Conservation (phyloP, 2,888 invertebrate species). For the Chloromyia formosa region DNA sequence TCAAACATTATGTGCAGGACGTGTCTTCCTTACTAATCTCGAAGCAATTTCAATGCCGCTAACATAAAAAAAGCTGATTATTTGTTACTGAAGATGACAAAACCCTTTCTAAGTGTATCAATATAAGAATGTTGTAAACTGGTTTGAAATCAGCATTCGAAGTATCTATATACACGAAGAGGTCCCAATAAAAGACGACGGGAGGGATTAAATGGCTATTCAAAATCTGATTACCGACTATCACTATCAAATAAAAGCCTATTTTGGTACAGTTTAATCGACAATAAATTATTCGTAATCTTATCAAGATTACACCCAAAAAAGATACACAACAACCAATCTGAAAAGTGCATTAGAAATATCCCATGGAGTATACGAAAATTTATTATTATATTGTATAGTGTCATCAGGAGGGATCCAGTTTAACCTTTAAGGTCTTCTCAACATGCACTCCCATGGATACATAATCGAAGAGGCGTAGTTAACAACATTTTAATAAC, state of each 20-base stretch:
- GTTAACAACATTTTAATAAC: conserved; percentile 39
- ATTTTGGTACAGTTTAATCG: conserved; percentile 23
- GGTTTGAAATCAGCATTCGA: too few relatives aligned
- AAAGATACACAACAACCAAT: conserved; percentile 11
- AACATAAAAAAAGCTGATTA: too few relatives aligned
- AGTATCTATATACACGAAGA: too few relatives aligned
- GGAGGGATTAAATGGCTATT: conserved; percentile 24
- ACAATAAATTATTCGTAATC: conserved; percentile 38
- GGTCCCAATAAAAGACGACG: background rate
- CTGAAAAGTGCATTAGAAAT: conserved; percentile 35
- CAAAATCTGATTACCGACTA: conserved; percentile 30
- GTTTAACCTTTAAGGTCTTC: background rate
- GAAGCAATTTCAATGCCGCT: too few relatives aligned
- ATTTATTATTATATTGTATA: conserved; percentile 18
- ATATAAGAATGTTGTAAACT: too few relatives aligned
- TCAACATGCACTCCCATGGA: background rate
- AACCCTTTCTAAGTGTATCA: too few relatives aligned
- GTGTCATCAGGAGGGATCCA: background rate
- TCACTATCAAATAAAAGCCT: conserved; percentile 29
- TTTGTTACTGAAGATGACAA: too few relatives aligned
- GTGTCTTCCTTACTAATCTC: too few relatives aligned
- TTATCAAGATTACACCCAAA: conserved; percentile 18
- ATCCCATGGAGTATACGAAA: conserved; percentile 4
- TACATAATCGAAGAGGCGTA: conserved; percentile 25
- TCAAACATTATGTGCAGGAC: too few relatives aligned